These are phyloP conservation scores for Danio rerio DNA, from an alignment of 2,113 vertebrate genomes.

Conservation along the genomic window GRCz12tu NC_133176.1:26596001-26596500, in stretches of 20 bases:
- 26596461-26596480: constrained; percentile 9
- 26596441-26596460: constrained; percentile 41
- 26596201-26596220: not conserved
- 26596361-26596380: constrained; percentile 5
- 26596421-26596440: constrained; percentile 36
- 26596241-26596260: constrained; percentile 58
- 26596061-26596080: constrained; percentile 29
- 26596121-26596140: not conserved
- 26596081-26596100: constrained; percentile 44
- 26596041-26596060: not conserved
- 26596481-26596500: not conserved
- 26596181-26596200: not conserved
- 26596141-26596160: constrained; percentile 61
- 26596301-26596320: constrained; percentile 50
- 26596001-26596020: too few species aligned
- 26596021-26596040: not conserved
- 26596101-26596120: too few species aligned
- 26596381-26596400: not conserved
- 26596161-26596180: constrained; percentile 45
- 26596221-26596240: constrained; percentile 64
- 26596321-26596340: not conserved
- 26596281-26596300: constrained; percentile 61
- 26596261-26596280: constrained; percentile 69
- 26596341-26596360: constrained; percentile 41
- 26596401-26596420: constrained; percentile 11